Percentiles rank a stretch among this genome's conserved stretches.
Conservation (phyloP, 1,140 invertebrate genomes). For the Pachyrhynchus sulphureomaculatus region DNA sequence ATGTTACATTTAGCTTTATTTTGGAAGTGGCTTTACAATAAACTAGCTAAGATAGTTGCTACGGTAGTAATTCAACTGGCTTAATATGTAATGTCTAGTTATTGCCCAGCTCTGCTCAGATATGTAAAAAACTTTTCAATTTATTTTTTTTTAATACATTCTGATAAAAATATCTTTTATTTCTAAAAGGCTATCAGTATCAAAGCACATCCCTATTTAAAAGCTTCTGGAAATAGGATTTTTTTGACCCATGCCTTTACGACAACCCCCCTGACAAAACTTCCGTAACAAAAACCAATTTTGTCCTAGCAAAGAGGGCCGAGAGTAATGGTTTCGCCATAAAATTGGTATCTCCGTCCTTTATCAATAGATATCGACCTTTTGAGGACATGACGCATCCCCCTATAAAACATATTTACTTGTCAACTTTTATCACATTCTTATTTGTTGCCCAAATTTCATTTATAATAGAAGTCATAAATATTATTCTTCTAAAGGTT, state of each 20-base stretch:
- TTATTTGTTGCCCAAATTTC: constrained; percentile 27
- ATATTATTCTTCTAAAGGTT: constrained; percentile 23
- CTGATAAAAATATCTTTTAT: too few relatives aligned
- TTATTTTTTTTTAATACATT: too few relatives aligned
- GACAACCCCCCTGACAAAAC: constrained; percentile 1
- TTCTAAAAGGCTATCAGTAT: too few relatives aligned
- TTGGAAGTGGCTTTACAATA: too few relatives aligned
- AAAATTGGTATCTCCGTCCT: constrained; percentile 21
- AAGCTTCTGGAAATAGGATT: constrained; percentile 2
- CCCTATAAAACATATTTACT: constrained; percentile 29
- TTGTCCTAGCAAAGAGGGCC: constrained; percentile 10
- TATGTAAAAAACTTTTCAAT: too few relatives aligned
- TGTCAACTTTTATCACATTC: constrained; percentile 27
- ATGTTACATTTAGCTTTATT: too few relatives aligned
- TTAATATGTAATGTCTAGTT: too few relatives aligned
- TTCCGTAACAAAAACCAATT: constrained; percentile 28
- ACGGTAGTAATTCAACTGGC: too few relatives aligned
- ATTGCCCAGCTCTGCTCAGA: too few relatives aligned
- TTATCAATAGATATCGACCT: constrained; percentile 23
- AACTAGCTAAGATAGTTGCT: too few relatives aligned
- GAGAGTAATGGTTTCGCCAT: constrained; percentile 22
- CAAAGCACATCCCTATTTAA: too few relatives aligned
- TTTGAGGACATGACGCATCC: constrained; percentile 25
- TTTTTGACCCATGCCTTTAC: constrained; percentile 3
- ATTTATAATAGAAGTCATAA: constrained; percentile 30